Evolutionary conservation across 2,113 vertebrate species (phyloP).

Genomic region (Tiliqua scincoides): DNA sequence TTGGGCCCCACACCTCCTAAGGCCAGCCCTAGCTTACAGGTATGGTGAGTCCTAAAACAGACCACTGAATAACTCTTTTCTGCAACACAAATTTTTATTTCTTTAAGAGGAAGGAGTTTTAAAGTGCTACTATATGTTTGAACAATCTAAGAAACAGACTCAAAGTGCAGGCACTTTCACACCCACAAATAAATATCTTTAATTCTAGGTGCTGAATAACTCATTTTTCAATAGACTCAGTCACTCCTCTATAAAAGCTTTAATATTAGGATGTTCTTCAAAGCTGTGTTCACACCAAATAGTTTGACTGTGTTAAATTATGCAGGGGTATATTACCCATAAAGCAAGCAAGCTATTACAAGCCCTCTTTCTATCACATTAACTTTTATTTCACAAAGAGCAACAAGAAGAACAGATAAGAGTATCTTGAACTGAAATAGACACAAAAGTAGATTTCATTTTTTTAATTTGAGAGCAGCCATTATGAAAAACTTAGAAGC

Average conservation of each 20-base stretch:
- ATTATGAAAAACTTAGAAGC: background rate
- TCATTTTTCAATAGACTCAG: background rate
- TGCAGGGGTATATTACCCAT: background rate
- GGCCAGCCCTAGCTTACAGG: background rate
- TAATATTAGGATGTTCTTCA: background rate
- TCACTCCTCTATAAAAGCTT: background rate
- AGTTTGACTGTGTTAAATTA: background rate
- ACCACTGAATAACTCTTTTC: background rate
- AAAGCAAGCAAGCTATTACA: background rate
- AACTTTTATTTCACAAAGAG: background rate
- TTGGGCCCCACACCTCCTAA: no score
- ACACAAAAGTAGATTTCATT: background rate
- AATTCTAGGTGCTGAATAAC: background rate
- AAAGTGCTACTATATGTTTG: background rate
- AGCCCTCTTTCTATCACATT: background rate
- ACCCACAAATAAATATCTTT: background rate
- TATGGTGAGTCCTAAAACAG: background rate
- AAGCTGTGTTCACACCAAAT: background rate
- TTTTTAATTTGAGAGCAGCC: background rate
- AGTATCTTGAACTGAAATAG: background rate
- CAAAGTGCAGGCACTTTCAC: background rate
- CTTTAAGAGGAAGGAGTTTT: no score
- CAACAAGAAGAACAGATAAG: background rate
- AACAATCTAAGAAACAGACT: background rate
- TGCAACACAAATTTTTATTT: background rate